Percentiles rank a stretch among this genome's conserved stretches.
These are phyloP conservation scores for Ictalurus punctatus DNA, from an alignment of 2,113 vertebrate species.

Conservation along the genomic window DNA sequence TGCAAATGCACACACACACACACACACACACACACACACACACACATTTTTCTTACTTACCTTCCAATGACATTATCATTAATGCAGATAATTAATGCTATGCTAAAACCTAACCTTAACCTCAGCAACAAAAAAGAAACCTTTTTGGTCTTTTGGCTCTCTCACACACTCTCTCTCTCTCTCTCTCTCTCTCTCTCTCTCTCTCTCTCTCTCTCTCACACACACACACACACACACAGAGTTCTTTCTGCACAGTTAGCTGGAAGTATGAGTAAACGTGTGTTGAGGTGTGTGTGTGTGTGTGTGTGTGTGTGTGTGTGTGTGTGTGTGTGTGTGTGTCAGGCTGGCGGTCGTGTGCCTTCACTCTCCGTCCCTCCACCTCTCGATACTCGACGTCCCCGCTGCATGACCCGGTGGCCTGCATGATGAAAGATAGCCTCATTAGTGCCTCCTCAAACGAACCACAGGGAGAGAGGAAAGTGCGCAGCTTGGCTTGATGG, in stretches of 20 bases:
- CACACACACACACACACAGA: conserved; percentile 33
- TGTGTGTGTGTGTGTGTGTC: not conserved
- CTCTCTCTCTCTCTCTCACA: not conserved
- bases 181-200: too few species aligned
- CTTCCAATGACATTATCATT: not conserved
- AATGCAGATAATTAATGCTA: not conserved
- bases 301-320: not conserved
- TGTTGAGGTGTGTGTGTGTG: not conserved
- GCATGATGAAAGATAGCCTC: conserved; percentile 46
- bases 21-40: not conserved
- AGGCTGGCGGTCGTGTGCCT: not conserved
- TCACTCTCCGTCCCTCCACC: not conserved
- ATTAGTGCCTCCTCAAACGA: conserved; percentile 45
- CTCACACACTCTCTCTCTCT: too few species aligned
- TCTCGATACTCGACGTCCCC: conserved; percentile 29
- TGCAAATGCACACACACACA: not conserved
- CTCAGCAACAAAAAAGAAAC: not conserved
- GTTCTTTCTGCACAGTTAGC: not conserved
- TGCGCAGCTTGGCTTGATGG: conserved; percentile 28
- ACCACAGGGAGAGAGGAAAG: conserved; percentile 4
- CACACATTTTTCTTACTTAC: not conserved
- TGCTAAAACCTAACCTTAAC: not conserved
- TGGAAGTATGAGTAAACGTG: not conserved
- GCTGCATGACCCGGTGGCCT: conserved; percentile 24
- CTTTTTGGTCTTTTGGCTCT: not conserved